Evolutionary conservation across 2,113 vertebrate species (phyloP).

Genomic region (Hippocampus abdominalis): DNA sequence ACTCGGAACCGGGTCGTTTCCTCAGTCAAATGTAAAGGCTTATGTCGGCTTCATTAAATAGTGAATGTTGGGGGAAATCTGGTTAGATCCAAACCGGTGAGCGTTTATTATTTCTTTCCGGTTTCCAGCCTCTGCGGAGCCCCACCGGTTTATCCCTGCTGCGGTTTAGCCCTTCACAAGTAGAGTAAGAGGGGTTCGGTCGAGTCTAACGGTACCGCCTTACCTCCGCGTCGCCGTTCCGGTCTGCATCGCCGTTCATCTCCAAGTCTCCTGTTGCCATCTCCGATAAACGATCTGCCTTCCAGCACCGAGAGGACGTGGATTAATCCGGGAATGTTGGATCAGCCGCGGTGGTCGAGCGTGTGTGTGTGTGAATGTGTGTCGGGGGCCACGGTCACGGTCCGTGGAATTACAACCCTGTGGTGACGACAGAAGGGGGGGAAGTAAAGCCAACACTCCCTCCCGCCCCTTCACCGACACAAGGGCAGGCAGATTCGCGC

Average conservation of each 20-base stretch:
- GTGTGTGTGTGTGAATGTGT: neutral
- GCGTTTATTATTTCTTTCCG: no score
- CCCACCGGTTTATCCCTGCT: neutral
- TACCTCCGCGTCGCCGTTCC: slow-evolving; percentile 56
- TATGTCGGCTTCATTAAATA: neutral
- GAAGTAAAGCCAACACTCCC: neutral
- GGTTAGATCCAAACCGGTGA: neutral
- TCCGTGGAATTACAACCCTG: neutral
- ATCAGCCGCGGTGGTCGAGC: neutral
- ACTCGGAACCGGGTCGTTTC: no score
- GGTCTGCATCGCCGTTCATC: slow-evolving; percentile 61
- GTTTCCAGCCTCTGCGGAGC: neutral
- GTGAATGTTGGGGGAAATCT: neutral
- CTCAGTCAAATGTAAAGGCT: neutral
- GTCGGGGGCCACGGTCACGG: no score
- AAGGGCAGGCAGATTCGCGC: neutral
- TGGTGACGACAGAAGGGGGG: slow-evolving; percentile 15
- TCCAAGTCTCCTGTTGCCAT: slow-evolving; percentile 62
- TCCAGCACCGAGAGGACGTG: neutral
- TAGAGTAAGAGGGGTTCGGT: neutral
- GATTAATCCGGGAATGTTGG: neutral
- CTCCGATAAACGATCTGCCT: neutral
- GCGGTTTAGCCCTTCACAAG: neutral
- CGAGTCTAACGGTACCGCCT: slow-evolving; percentile 12
- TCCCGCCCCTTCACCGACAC: slow-evolving; percentile 25